A percentile compares a stretch with the other conserved stretches of the same genome.
These are phyloP conservation scores for Balaeniceps rex DNA, from an alignment of 2,113 vertebrate species.

Conservation along the genomic window DNA sequence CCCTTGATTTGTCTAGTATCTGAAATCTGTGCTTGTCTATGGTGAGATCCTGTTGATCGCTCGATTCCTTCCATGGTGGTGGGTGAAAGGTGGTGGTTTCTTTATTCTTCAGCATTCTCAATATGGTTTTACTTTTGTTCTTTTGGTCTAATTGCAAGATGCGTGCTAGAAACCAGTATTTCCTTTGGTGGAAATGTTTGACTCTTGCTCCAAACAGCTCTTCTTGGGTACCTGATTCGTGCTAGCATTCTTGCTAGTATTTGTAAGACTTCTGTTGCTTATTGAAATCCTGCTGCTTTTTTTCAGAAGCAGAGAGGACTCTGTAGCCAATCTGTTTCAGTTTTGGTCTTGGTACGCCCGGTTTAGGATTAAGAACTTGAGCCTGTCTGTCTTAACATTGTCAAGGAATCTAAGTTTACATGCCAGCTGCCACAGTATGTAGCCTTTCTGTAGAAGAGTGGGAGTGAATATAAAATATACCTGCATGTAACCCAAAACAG, in stretches of 20 bases:
- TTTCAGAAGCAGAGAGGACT: background rate
- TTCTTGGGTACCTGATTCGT: background rate
- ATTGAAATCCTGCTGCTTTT: background rate
- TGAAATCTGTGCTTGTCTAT: slow-evolving; percentile 75
- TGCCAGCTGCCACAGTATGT: background rate
- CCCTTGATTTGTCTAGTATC: slow-evolving; percentile 72
- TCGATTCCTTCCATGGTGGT: slow-evolving; percentile 70
- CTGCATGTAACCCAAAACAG: background rate
- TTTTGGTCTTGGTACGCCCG: background rate
- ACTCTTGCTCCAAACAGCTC: slow-evolving; percentile 52
- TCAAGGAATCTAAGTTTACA: background rate
- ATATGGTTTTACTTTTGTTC: slow-evolving; percentile 27
- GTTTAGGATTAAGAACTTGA: background rate
- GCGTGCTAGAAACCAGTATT: background rate
- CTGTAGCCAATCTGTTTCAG: background rate
- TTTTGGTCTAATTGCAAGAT: slow-evolving; percentile 53
- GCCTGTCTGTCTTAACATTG: background rate
- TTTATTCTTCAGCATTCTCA: slow-evolving; percentile 53
- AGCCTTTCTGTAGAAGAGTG: background rate
- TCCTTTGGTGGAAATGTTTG: slow-evolving; percentile 8
- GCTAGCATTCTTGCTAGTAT: background rate
- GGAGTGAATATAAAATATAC: background rate
- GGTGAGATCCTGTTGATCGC: slow-evolving; percentile 71
- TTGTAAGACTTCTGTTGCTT: background rate
- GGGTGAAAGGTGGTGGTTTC: slow-evolving; percentile 74